Evolutionary conservation across 2,797 vertebrate genomes (phyloP), one percentile per base, ranked within the genome.

Genomic region (Alca torda): DNA sequence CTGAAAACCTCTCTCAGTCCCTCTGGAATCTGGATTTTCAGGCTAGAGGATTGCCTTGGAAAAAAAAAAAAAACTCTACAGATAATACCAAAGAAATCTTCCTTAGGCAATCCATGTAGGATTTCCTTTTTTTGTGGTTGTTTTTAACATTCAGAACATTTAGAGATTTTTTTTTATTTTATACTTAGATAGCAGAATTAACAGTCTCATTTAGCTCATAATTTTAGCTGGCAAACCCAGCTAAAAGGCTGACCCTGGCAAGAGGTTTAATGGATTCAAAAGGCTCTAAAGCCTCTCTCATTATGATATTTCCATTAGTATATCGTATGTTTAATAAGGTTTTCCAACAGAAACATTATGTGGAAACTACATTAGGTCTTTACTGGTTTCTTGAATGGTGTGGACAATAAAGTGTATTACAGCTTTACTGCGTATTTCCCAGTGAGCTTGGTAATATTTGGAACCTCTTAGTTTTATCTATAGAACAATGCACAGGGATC

Each of bases 21-120:
- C 48, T 5, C 63, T 83, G 91, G 82, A 95, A 89, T 90, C 86
- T 86, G 85, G 89, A 88, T 94, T 96, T 95, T 93, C 91, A 93
- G 75, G 80, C 82, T 91, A 57, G 39, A 85, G 26, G 11, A 51
- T 73, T 83, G 25, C 18, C 43, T 89, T 84, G 13, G n/a, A 51
- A 73, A 67, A 54, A 61, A 39, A 35, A 35, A 59, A 31, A n/a
- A 30, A 80, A 25, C 8, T 7, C 4, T 54, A 43, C 8, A 65
- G 39, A 28, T 77, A 74, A 37, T 33, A 50, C 26, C 25, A 46
- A 70, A 37, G 48, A 94, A 89, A 20, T 25, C 26, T 46, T 95
- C 53, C 26, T 70, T 79, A 50, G 39, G 53, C 24, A 74, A 69
- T 48, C 13, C 33, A 24, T 72, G 17, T 24, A 63, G 68, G 61